Evolutionary conservation across 1,140 invertebrate species (phyloP).

Genomic region (Pissodes strobi): DNA sequence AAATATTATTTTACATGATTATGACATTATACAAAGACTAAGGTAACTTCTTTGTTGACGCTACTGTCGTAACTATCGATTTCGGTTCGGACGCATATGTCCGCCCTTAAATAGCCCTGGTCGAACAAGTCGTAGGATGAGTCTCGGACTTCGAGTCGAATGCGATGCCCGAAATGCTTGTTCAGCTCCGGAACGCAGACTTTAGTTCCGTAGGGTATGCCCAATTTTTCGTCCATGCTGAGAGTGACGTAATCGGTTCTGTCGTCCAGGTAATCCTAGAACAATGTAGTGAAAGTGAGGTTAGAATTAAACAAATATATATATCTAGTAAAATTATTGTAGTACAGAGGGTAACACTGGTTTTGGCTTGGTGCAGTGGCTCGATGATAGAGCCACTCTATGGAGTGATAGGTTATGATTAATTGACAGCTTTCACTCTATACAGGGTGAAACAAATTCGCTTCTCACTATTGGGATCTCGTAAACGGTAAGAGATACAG

Average conservation of each 20-base stretch:
- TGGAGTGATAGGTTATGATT: too few relatives aligned
- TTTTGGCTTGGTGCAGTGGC: too few relatives aligned
- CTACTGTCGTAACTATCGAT: conserved; percentile 59
- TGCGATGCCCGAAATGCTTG: conserved; percentile 56
- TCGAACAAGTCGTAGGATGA: conserved; percentile 53
- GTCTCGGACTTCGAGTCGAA: conserved; percentile 56
- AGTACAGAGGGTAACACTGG: too few relatives aligned
- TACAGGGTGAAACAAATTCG: too few relatives aligned
- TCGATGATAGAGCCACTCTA: too few relatives aligned
- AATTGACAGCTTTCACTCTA: too few relatives aligned
- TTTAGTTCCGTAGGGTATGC: conserved; percentile 56
- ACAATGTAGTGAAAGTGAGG: too few relatives aligned
- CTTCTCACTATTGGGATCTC: too few relatives aligned
- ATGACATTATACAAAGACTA: conserved; percentile 44
- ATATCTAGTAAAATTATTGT: too few relatives aligned
- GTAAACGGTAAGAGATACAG: too few relatives aligned
- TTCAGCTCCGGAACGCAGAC: conserved; percentile 61
- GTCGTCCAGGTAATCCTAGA: conserved; percentile 60
- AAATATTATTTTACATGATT: too few relatives aligned
- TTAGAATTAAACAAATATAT: too few relatives aligned
- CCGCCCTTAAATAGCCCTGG: conserved; percentile 55
- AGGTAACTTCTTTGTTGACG: conserved; percentile 57
- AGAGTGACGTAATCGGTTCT: conserved; percentile 57
- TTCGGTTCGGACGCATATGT: conserved; percentile 60
- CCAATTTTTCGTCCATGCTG: conserved; percentile 57